Evolutionary conservation across 2,797 vertebrate genomes (phyloP).

Genomic region (Steatocranus sp.): DNA sequence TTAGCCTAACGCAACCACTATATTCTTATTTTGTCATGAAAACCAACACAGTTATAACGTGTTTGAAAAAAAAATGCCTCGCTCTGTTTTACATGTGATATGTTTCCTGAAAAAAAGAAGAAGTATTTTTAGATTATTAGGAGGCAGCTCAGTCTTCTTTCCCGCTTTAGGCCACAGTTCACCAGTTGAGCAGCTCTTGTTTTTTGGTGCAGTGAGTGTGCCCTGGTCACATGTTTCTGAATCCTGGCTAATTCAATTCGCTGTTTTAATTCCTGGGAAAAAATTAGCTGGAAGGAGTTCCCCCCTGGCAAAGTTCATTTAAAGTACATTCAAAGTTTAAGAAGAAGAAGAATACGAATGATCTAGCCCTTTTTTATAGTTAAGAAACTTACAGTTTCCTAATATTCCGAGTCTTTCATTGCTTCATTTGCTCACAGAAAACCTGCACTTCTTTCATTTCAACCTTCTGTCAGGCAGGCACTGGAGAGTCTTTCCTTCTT

Average conservation of each 20-base stretch:
- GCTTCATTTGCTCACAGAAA: neutral
- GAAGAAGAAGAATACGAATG: neutral
- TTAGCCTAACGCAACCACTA: neutral
- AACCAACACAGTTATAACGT: neutral
- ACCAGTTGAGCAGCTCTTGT: neutral
- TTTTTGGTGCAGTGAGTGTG: neutral
- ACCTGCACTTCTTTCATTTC: neutral
- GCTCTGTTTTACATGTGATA: neutral
- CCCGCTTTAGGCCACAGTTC: neutral
- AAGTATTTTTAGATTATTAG: neutral
- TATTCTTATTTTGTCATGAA: neutral
- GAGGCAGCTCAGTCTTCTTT: neutral
- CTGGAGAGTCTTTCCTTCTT: neutral
- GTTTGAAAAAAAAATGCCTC: neutral
- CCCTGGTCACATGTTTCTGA: conserved; percentile 13
- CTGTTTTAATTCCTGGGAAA: neutral
- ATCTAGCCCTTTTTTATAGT: neutral
- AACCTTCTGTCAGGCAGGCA: neutral
- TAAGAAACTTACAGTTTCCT: neutral
- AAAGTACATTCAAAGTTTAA: neutral
- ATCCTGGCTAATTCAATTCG: conserved; percentile 5
- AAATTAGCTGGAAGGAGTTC: neutral
- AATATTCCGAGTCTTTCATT: neutral
- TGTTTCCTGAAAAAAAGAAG: neutral
- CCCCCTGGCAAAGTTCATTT: neutral